A percentile compares a stretch with the other conserved stretches of the same genome.
These are phyloP conservation scores for Typhlichthys eigenmanni DNA, from an alignment of 2,797 vertebrate genomes.

Conservation along the genomic window DNA sequence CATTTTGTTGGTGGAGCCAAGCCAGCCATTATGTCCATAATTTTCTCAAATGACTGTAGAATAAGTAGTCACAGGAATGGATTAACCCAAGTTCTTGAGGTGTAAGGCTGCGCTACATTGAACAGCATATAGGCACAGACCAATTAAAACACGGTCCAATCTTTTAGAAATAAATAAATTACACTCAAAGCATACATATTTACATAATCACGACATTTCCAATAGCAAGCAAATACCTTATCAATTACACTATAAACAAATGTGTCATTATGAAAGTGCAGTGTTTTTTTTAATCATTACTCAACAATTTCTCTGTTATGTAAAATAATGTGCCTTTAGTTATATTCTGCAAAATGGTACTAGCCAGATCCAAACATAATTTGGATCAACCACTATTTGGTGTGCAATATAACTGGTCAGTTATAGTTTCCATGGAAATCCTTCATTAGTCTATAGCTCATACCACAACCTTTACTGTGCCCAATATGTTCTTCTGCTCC, in stretches of 20 bases:
- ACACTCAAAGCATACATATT: conserved; percentile 38
- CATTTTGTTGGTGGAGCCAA: too few species aligned
- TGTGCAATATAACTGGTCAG: not conserved
- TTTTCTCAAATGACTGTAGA: too few species aligned
- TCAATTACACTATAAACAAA: not conserved
- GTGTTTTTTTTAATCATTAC: not conserved
- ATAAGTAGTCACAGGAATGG: too few species aligned
- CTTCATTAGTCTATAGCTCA: conserved; percentile 30
- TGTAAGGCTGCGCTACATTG: too few species aligned
- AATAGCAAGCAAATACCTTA: not conserved
- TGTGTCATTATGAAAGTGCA: not conserved
- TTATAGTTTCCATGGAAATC: conserved; percentile 16
- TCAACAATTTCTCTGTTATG: conserved; percentile 12
- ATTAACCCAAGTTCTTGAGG: too few species aligned
- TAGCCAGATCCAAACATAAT: not conserved
- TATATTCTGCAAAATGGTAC: conserved; percentile 1
- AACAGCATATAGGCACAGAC: too few species aligned
- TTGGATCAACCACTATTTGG: not conserved
- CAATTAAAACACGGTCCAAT: conserved; percentile 15
- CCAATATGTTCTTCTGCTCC: conserved; percentile 63
- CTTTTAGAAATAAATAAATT: conserved; percentile 36
- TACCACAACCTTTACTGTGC: conserved; percentile 64
- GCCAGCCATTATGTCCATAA: too few species aligned
- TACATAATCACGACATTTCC: conserved; percentile 49
- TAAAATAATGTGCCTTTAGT: conserved; percentile 8